Evolutionary conservation across 23 tunicate species (phyloP), one percentile per base, ranked within the genome.

Genomic region (Aplidium turbinatum): DNA sequence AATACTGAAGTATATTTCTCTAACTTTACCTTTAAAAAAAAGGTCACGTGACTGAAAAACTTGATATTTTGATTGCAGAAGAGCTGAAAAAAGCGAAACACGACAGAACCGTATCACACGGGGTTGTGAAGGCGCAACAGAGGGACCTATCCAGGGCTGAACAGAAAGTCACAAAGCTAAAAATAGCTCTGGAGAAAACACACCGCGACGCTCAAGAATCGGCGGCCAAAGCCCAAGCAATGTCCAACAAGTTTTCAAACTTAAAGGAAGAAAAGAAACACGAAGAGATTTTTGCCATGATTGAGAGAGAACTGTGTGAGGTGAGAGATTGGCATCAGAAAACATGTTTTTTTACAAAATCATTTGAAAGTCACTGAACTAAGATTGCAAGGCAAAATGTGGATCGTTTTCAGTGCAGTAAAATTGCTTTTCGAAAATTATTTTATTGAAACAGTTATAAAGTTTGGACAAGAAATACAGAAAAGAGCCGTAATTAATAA

Each of bases 201-300:
- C 28, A 79, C 36, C 27, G 38, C 18, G 75, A 79, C 45, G 34
- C 58, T 39, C 40, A 73, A 4, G 85, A 87, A 55, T 85, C 85
- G 2, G 26, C 33, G 1, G 82, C 79, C 2, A 78, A 87, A 45
- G 58, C 78, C 0, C 60, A 66, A 28, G 77, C 94, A 24, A 79
- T 87, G 85, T 87, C 94, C 16, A 64, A 72, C 18, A 87, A 79
- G 55, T 71, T 87, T 51, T 75, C 94, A 4, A 81, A 87, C 42
- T 76, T 87, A 1, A 62, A 73, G 38, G 94, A 87, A 73, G 83
- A 81, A 35, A 79, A 73, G 27, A 87, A 87, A 33, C 94, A 87
- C 70, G 83, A 73, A 75, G 85, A 79, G 36, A 53, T 87, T 30
- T 55, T 72, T 7, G 94, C 85, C 0, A 35, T 35, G 33, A 87